These are phyloP conservation scores for Nasonovia ribisnigri DNA, from an alignment of 2,888 invertebrate genomes.

Conservation along the genomic window DNA sequence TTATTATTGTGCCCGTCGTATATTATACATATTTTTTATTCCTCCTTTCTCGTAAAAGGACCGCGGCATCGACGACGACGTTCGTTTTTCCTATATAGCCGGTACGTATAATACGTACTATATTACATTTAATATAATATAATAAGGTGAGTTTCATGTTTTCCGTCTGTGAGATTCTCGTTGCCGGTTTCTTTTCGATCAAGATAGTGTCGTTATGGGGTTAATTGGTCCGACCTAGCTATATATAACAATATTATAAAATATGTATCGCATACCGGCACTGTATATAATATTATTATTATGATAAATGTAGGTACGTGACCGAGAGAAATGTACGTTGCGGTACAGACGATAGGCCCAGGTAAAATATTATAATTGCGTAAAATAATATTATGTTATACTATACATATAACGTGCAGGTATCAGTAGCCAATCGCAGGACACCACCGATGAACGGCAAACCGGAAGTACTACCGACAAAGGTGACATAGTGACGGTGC, in stretches of 20 bases:
- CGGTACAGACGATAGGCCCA: not conserved
- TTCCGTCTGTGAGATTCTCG: not conserved
- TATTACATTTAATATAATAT: not conserved
- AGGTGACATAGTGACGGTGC: not conserved
- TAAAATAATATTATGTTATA: not conserved
- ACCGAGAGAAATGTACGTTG: not conserved
- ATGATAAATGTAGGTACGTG: not conserved
- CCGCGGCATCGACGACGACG: not conserved
- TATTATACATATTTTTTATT: not conserved
- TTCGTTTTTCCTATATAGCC: not conserved
- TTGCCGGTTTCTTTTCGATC: conserved; percentile 15
- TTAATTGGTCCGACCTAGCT: not conserved
- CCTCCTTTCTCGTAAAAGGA: not conserved
- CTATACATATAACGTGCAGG: not conserved
- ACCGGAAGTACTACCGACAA: not conserved
- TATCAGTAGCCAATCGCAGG: not conserved
- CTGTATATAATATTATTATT: not conserved
- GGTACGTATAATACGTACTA: not conserved
- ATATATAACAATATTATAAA: not conserved
- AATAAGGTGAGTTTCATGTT: conserved; percentile 12
- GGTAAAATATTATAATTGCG: not conserved
- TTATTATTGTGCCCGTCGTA: conserved; percentile 18
- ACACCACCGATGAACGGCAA: not conserved
- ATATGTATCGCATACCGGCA: not conserved
- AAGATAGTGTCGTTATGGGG: conserved; percentile 27